Conservation (phyloP, 92 coral and sea anemone genomes). For the Umimayanthus chanpuru region DNA sequence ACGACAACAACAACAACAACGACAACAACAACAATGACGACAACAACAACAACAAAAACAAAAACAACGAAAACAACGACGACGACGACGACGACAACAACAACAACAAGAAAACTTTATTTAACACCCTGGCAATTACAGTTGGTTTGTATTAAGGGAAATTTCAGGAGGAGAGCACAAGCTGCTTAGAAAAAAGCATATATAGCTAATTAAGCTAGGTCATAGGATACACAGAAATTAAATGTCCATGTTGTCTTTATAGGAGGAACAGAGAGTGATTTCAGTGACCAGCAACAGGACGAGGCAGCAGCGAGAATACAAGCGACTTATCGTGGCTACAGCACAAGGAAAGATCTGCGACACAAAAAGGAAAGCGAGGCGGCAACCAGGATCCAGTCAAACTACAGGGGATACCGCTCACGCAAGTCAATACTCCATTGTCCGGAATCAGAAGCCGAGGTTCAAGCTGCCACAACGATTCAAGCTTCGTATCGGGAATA, state of each 20-base stretch:
- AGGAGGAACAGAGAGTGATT: not conserved
- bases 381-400: constrained; percentile 67
- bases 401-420: constrained; percentile 56
- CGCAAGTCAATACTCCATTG: constrained; percentile 32
- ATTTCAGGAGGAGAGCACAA: no score
- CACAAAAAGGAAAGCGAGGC: constrained; percentile 53
- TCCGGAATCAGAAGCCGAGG: constrained; percentile 37
- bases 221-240: not conserved
- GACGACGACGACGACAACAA: no score
- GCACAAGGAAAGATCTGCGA: constrained; percentile 45
- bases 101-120: no score
- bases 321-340: constrained; percentile 75
- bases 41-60: no score
- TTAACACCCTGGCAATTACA: no score
- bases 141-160: no score
- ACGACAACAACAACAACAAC: no score
- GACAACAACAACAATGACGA: no score
- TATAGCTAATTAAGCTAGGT: no score
- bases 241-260: not conserved
- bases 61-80: no score
- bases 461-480: constrained; percentile 73
- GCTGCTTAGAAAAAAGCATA: no score
- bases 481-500: constrained; percentile 83
- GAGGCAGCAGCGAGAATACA: constrained; percentile 76
- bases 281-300: constrained; percentile 27